These are phyloP conservation scores for Argynnis bischoffii DNA, from an alignment of 2,888 invertebrate genomes.

Conservation along the genomic window DNA sequence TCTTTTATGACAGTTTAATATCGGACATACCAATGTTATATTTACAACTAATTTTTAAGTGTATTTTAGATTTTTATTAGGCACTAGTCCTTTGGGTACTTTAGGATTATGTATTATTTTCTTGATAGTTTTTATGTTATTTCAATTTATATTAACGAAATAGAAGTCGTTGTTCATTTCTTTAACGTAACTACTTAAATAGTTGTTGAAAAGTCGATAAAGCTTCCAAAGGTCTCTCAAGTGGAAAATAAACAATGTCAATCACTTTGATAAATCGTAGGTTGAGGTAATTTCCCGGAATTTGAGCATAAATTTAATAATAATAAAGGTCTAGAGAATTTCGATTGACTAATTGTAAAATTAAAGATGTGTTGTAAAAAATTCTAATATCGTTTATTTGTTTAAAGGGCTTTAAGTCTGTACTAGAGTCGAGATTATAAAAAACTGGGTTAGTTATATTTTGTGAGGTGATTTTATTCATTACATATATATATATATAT, in stretches of 20 bases:
- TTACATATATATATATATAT: too few species aligned
- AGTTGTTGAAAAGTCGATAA: constrained; percentile 10
- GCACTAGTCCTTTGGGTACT: too few species aligned
- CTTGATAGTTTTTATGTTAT: neutral
- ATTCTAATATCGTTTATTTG: neutral
- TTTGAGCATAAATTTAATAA: constrained; percentile 1
- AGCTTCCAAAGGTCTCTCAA: constrained; percentile 11
- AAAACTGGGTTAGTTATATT: too few species aligned
- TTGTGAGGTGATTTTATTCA: too few species aligned
- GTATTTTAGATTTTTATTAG: too few species aligned
- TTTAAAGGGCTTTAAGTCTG: too few species aligned
- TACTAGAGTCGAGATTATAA: too few species aligned
- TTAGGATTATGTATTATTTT: too few species aligned
- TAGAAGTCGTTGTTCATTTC: neutral
- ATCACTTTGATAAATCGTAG: constrained; percentile 23
- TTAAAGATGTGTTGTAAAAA: neutral
- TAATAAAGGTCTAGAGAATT: constrained; percentile 6
- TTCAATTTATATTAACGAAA: neutral
- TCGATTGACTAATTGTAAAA: neutral
- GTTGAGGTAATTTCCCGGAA: constrained; percentile 21
- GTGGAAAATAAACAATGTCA: constrained; percentile 24
- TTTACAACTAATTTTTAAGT: too few species aligned
- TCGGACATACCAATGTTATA: too few species aligned
- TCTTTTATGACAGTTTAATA: too few species aligned
- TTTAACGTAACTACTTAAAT: constrained; percentile 8